These are phyloP conservation scores for Adelges cooleyi DNA, from an alignment of 1,140 invertebrate genomes.

Conservation along the genomic window DNA sequence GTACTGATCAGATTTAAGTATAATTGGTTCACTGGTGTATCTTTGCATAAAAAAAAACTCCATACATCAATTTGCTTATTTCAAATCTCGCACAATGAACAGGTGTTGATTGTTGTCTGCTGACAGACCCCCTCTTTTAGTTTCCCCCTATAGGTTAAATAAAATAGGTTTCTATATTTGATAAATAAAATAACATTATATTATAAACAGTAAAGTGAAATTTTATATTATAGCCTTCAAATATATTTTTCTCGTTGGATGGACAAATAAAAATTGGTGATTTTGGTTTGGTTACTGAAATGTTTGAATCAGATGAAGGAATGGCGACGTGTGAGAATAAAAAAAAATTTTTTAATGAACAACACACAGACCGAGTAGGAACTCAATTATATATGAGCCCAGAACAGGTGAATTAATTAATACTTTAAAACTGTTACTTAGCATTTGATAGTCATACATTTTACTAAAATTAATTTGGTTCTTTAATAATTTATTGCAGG, in stretches of 20 bases:
- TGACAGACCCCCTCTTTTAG: no score
- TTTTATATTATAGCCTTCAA: conserved; percentile 65
- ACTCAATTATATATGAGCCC: conserved; percentile 96
- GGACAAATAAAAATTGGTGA: conserved; percentile 89
- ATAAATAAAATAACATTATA: no score
- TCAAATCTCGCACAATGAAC: no score
- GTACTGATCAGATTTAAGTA: no score
- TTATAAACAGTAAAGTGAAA: no score
- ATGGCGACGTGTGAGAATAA: background rate
- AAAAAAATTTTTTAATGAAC: conserved; percentile 34
- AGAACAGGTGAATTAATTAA: conserved; percentile 57
- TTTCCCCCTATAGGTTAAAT: no score
- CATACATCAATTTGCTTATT: no score
- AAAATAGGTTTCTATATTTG: no score
- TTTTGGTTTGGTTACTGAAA: conserved; percentile 86
- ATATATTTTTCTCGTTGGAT: conserved; percentile 88
- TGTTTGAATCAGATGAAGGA: conserved; percentile 38
- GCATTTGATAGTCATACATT: background rate
- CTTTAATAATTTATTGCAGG: conserved; percentile 37
- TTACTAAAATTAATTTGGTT: background rate
- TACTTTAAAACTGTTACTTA: no score
- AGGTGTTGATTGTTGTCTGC: no score
- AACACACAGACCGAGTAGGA: conserved; percentile 61
- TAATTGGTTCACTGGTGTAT: no score
- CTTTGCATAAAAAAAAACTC: no score